A percentile compares a stretch with the other conserved stretches of the same genome.
Conservation (phyloP, 2,113 vertebrate species). For the Acrocephalus kingi region DNA sequence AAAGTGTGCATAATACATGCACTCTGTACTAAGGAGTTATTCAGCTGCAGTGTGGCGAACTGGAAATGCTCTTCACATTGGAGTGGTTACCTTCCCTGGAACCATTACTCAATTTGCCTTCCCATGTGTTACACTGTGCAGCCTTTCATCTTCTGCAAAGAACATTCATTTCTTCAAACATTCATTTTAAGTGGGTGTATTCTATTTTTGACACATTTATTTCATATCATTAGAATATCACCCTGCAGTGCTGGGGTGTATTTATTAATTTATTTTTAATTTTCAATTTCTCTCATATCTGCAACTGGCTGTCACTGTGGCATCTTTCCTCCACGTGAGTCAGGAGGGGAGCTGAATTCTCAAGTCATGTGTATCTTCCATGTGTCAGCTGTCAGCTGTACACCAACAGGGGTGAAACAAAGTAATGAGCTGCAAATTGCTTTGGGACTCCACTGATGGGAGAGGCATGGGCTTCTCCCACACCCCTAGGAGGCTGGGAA, state of each 20-base stretch:
- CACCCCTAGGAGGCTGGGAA: neutral
- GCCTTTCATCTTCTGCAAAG: constrained; percentile 34
- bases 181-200: constrained; percentile 39
- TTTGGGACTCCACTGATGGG: neutral
- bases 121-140: neutral
- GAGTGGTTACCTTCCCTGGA: constrained; percentile 7
- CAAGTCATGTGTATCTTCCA: neutral
- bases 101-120: constrained; percentile 25
- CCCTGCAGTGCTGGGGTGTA: neutral
- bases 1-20: neutral
- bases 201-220: constrained; percentile 58
- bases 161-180: constrained; percentile 28
- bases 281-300: neutral
- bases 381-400: constrained; percentile 16
- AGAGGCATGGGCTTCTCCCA: neutral
- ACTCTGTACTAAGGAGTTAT: neutral
- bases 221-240: constrained; percentile 50
- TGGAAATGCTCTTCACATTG: neutral
- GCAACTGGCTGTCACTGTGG: neutral
- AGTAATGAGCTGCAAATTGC: neutral
- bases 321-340: neutral
- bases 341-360: neutral
- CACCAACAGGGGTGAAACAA: neutral
- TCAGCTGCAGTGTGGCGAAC: neutral
- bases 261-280: neutral